Base-by-base conservation (phyloP, 1,140 invertebrate species). In the Drosophila punjabiensis region DNA sequence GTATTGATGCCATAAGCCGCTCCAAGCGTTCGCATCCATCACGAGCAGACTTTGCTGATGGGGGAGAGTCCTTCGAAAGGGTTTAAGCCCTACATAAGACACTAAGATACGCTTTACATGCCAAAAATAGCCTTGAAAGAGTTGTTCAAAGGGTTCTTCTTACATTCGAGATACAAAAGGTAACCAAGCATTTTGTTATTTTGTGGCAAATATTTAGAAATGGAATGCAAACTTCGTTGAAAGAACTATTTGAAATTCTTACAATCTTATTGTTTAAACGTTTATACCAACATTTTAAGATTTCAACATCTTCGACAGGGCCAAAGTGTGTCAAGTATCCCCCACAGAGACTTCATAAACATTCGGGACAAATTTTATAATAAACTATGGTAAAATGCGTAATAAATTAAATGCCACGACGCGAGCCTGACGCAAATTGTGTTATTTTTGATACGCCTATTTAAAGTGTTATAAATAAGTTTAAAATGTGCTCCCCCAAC, bases 1-100 rank as follows among this genome's bases (percentile, higher is more conserved):
- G 58, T 62, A 78, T 78, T 62, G 48, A 68, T 78, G 76, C 64
- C 76, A 78, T 78, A 78, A 78, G 76, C 66, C 59, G 75, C 43
- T 59, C 55, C 28, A 50, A 55, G 20, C 30, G 24, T 30, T 62
- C 20, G 64, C 45, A 64, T 76, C 59, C 70, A 63, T 32, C 61
- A 58, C 35, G 7, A 20, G 37, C 37, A 69, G 59, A 33, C 30
- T 5, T 11, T 13, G 18, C 11, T 7, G 20, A 45, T n/a, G 14
- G 24, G 16, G 13, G 18, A n/a, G 61, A 18, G 33, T 45, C 52
- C 41, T 48, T 28, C 14, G 43, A 37, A 41, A 62, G 67, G 56
- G 43, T 71, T 53, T 45, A 24, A 58, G 53, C 14, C 55, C 18
- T 75, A 50, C 28, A 41, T 30, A 55, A 13, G 28, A 41, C 14